Evolutionary conservation across 2,113 vertebrate genomes (phyloP), one percentile per base, ranked within the genome.

Genomic region (Ptilorrhoa leucosticta): DNA sequence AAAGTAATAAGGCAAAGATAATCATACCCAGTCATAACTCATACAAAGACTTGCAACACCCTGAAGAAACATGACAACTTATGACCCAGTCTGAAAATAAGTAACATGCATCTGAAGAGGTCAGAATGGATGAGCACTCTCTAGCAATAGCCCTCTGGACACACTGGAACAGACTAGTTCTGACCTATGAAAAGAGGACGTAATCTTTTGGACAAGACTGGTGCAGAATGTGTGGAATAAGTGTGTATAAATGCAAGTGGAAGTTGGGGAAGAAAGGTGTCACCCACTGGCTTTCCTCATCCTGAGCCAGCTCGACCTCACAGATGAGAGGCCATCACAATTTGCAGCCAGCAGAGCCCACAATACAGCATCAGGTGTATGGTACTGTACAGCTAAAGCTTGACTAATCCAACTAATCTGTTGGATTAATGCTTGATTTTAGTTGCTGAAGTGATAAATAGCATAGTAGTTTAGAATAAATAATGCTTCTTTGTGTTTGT

Each of bases 161-260:
- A 16, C 0, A 3, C 27, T 75, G 61, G 35, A 61, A 87, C 21
- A 71, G 11, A 39, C 16, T 13, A 47, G 16, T 27, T 68, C 72
- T 63, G 31, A 84, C 60, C 60, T 40, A 15, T 2, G 17, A 48
- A 75, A 83, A 68, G 6, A 65, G 17, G 33, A 58, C 0, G 0
- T 1, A 35, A 40, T 53, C 61, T 37, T 64, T 42, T 40, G 31
- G 20, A 66, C 0, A 0, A 70, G 54, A 42, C 31, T 50, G 20
- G 57, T 26, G n/a, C 8, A 2, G 1, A 2, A 8, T 12, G 18
- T 3, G 0, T 40, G 27, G 54, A n/a, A 21, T 50, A 65, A 28
- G 22, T 7, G 2, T 51, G 14, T 17, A 30, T 13, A 66, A 78
- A 70, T 6, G 20, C 19, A 37, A 79, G 33, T 24, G 30, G 56